phyloP scores from a whole-genome alignment of 2,888 invertebrate species.

The Metalampra italica region DNA sequence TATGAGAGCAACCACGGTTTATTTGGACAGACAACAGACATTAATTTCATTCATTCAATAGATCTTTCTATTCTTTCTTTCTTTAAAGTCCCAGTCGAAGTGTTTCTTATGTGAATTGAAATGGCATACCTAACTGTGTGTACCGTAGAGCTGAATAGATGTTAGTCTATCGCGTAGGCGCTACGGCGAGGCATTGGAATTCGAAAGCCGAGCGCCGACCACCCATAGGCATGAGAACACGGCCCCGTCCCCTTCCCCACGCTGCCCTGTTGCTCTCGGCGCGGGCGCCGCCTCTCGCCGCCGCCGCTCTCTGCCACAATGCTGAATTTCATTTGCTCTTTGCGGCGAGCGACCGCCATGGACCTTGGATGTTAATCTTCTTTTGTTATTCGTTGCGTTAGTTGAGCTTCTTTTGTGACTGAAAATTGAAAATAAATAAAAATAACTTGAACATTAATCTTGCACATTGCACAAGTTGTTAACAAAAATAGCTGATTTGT shows the following conservation, averaged over 20 bases:
- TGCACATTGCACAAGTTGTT: background rate
- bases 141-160: constrained; percentile 37
- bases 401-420: constrained; percentile 3
- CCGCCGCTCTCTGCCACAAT: constrained; percentile 65
- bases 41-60: constrained; percentile 51
- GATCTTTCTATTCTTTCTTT: constrained; percentile 22
- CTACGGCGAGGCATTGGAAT: constrained; percentile 75
- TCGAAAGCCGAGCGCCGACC: constrained; percentile 76
- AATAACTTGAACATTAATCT: background rate
- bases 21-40: constrained; percentile 44
- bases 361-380: constrained; percentile 34
- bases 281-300: constrained; percentile 50
- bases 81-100: background rate
- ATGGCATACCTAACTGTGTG: constrained; percentile 6
- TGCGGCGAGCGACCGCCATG: constrained; percentile 27
- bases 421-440: constrained; percentile 1
- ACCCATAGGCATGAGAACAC: constrained; percentile 77
- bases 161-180: constrained; percentile 55
- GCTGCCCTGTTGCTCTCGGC: constrained; percentile 47
- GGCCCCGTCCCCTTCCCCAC: constrained; percentile 73
- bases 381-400: constrained; percentile 19
- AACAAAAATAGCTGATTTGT: too few relatives aligned
- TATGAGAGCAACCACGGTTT: constrained; percentile 53
- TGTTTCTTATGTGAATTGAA: constrained; percentile 1
- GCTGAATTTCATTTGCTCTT: constrained; percentile 74